These are phyloP conservation scores for Lophotriccus pileatus DNA, from an alignment of 2,797 vertebrate genomes.

Conservation along the genomic window DNA sequence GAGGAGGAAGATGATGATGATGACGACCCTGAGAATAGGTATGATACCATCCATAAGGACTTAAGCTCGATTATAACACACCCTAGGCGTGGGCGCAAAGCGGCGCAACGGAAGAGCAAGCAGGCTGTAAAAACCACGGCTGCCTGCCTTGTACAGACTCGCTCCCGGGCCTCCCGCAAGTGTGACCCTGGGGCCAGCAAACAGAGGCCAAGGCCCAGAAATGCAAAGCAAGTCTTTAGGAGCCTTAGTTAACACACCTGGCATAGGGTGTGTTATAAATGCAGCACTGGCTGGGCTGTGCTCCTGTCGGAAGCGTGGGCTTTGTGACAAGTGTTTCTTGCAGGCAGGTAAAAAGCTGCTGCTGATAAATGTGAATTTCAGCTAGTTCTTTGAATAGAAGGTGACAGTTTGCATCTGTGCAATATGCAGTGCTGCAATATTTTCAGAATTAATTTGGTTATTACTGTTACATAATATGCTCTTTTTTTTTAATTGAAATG, in stretches of 20 bases:
- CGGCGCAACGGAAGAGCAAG: slow-evolving; percentile 72
- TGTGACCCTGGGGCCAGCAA: slow-evolving; percentile 76
- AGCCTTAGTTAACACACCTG: slow-evolving; percentile 70
- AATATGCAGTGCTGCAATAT: not conserved
- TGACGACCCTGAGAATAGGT: slow-evolving; percentile 98
- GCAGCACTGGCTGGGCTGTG: slow-evolving; percentile 39
- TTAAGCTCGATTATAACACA: slow-evolving; percentile 83
- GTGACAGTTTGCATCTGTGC: slow-evolving; percentile 9
- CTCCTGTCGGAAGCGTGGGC: slow-evolving; percentile 19
- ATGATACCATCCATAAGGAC: slow-evolving; percentile 83
- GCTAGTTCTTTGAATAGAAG: not conserved
- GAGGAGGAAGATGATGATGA: slow-evolving; percentile 85
- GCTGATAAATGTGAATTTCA: slow-evolving; percentile 44
- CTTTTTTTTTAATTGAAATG: slow-evolving; percentile 47
- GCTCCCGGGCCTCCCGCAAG: slow-evolving; percentile 79
- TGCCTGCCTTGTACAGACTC: slow-evolving; percentile 78
- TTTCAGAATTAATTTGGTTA: slow-evolving; percentile 5
- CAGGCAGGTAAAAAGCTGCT: not conserved
- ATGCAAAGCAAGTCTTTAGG: slow-evolving; percentile 65
- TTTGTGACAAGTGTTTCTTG: slow-evolving; percentile 18
- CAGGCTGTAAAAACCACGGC: slow-evolving; percentile 76
- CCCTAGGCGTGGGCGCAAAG: slow-evolving; percentile 78
- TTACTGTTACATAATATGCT: slow-evolving; percentile 18
- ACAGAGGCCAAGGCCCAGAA: slow-evolving; percentile 79
- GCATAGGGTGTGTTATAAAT: slow-evolving; percentile 72